phyloP scores from a whole-genome alignment of 2,113 vertebrate genomes.

The Gila orcuttii region DNA sequence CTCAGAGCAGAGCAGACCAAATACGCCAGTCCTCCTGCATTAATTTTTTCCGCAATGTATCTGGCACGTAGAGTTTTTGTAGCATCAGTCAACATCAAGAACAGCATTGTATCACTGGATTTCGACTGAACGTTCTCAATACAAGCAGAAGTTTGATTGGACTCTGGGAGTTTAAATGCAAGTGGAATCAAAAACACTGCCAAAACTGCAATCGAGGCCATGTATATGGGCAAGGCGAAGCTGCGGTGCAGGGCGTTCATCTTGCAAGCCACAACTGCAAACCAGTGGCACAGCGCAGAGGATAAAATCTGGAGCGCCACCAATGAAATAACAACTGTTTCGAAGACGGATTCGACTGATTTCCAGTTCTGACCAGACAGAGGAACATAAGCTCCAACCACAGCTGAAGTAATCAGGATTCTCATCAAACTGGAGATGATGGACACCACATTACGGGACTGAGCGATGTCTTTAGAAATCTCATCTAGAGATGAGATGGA shows the following conservation, averaged over 20 bases:
- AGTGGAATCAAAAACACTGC: conserved; percentile 57
- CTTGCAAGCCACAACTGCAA: conserved; percentile 73
- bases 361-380: conserved; percentile 2
- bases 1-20: conserved; percentile 52
- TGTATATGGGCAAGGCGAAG: conserved; percentile 71
- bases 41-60: conserved; percentile 37
- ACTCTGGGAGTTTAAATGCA: conserved; percentile 37
- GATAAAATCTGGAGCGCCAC: conserved; percentile 68
- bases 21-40: conserved; percentile 43
- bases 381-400: conserved; percentile 33
- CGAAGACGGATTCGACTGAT: not conserved
- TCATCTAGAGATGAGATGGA: conserved; percentile 21
- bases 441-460: conserved; percentile 45
- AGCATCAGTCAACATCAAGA: conserved; percentile 57
- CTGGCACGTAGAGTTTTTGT: conserved; percentile 61
- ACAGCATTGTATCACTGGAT: conserved; percentile 25
- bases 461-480: conserved; percentile 45
- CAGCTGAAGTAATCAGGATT: conserved; percentile 44
- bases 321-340: conserved; percentile 1
- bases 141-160: conserved; percentile 45
- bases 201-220: conserved; percentile 67
- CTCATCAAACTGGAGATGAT: conserved; percentile 53
- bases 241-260: conserved; percentile 71
- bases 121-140: not conserved
- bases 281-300: conserved; percentile 73